Percentiles rank a stretch among this genome's conserved stretches.
phyloP scores from a whole-genome alignment of 1,140 invertebrate species.

The Drosophila lini region DNA sequence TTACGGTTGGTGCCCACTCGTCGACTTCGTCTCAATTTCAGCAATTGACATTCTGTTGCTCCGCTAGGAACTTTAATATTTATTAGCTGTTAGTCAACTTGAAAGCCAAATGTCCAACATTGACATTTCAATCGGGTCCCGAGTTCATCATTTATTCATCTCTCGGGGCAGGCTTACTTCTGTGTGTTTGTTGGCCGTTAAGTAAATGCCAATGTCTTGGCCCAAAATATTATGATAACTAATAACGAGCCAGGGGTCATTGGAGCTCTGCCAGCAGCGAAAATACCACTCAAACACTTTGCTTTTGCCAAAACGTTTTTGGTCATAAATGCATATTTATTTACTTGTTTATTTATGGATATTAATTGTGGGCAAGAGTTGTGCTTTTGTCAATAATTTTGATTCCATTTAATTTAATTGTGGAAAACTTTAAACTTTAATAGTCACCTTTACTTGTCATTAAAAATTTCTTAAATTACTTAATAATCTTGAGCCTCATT shows the following conservation, averaged over 20 bases:
- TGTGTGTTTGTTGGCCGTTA: neutral
- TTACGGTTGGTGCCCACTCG: constrained; percentile 35
- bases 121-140: constrained; percentile 54
- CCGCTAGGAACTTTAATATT: constrained; percentile 59
- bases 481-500: too few species aligned
- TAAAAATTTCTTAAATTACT: too few species aligned
- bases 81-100: constrained; percentile 51
- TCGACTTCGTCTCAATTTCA: constrained; percentile 62
- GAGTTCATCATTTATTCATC: constrained; percentile 34
- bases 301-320: constrained; percentile 7
- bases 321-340: constrained; percentile 7
- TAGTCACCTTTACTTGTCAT: too few species aligned
- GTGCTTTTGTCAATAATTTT: neutral
- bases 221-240: constrained; percentile 14
- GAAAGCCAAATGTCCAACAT: constrained; percentile 49
- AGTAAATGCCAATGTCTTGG: constrained; percentile 12
- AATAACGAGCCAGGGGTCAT: constrained; percentile 12
- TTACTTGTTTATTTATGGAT: neutral
- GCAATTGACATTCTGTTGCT: constrained; percentile 55
- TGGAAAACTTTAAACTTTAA: neutral
- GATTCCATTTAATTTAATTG: neutral
- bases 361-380: neutral
- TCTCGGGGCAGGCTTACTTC: constrained; percentile 8
- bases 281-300: constrained; percentile 15
- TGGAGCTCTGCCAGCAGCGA: constrained; percentile 1